Evolutionary conservation across 2,888 invertebrate genomes (phyloP), one percentile per base, ranked within the genome.

Genomic region (Mesorhabditis spiculigera): DNA sequence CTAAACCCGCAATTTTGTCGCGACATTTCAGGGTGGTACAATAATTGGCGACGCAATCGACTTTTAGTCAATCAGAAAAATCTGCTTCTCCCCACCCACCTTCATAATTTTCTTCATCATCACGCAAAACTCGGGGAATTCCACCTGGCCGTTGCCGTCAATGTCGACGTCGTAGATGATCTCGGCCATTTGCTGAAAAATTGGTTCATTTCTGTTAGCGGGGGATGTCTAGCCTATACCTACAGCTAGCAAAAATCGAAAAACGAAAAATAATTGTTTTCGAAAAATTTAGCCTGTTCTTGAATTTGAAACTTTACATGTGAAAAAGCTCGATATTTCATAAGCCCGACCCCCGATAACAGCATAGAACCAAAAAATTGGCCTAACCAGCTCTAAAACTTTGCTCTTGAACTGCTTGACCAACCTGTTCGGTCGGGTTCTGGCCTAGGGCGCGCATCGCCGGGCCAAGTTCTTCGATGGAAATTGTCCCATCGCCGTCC

Each of bases 101-200:
- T 65, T 43, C 13, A 65, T 65, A 4, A 13, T 50, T 44, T 71
- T 73, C 66, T 80, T 80, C 80, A 80, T 80, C 80, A 80, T 80
- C n/a, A 80, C 78, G 68, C 80, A 80, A 66, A 80, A 80, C 67
- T 80, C 80, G 5, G 80, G 80, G 65, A 80, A 80, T 68, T 80
- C 80, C 43, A 80, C 76, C 65, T 78, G 78, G n/a, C 79, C 79
- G 63, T 79, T 79, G 16, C 79, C 80, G 63, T 80, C 78, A 45
- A 79, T 66, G 58, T 79, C 79, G 44, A 79, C 79, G 68, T 79
- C 78, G 63, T 78, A 73, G 44, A 79, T 78, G 63, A 78, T 78
- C 70, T 79, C 79, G 71, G 77, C 67, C 70, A 79, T 79, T 75
- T 79, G 76, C 79, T 79, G 70, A 63, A 75, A 45, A 16, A 13